Percentiles rank a stretch among this genome's conserved stretches.
Conservation (phyloP, 2,113 vertebrate species). For the Centropus unirufus region DNA sequence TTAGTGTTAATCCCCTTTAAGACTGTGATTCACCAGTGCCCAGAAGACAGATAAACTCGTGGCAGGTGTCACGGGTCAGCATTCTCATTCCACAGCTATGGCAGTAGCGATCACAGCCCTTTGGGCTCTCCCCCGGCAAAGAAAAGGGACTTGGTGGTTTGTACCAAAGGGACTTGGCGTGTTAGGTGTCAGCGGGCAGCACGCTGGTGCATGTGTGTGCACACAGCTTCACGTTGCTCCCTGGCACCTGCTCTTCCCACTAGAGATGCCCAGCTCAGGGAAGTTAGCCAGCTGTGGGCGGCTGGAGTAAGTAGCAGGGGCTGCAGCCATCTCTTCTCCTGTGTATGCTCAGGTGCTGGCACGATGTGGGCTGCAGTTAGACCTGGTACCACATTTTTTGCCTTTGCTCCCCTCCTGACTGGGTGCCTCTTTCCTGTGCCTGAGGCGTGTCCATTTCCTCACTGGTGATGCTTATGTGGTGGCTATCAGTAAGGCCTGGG, state of each 20-base stretch:
- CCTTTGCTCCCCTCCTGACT: not conserved
- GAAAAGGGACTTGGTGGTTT: not conserved
- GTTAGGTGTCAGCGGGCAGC: not conserved
- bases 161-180: no score
- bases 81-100: not conserved
- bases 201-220: accelerated
- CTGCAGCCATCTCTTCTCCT: not conserved
- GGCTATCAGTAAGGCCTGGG: not conserved
- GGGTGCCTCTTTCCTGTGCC: not conserved
- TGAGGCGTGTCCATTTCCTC: not conserved
- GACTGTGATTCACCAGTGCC: not conserved
- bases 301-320: not conserved
- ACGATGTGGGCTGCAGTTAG: not conserved
- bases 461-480: not conserved
- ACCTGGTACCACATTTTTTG: not conserved
- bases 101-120: not conserved
- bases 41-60: not conserved
- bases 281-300: not conserved
- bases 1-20: not conserved
- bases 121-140: not conserved
- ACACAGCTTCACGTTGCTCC: not conserved
- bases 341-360: not conserved
- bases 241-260: not conserved
- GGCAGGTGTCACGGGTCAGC: not conserved
- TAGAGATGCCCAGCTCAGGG: not conserved